These are phyloP conservation scores for Palythoa caribaeorum DNA, from an alignment of 92 coral and sea anemone species.

Conservation along the genomic window DNA sequence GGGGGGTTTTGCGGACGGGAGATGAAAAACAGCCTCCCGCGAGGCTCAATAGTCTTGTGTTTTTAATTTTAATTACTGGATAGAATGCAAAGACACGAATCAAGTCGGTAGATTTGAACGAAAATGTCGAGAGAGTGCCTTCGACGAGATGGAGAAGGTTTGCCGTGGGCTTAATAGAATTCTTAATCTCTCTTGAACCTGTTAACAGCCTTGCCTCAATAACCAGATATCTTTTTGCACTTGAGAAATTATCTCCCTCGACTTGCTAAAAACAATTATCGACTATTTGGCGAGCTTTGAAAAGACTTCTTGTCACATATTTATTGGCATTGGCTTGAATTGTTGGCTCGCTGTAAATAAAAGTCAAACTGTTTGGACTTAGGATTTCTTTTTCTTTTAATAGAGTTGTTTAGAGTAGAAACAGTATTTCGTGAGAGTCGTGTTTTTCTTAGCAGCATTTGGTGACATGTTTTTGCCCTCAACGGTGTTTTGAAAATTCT, in stretches of 20 bases:
- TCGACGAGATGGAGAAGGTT: not conserved
- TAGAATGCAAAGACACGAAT: slow-evolving; percentile 16
- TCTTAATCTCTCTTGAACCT: slow-evolving; percentile 40
- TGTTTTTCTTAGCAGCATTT: slow-evolving; percentile 17
- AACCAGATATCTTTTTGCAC: slow-evolving; percentile 47
- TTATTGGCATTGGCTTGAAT: not conserved
- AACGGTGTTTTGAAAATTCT: slow-evolving; percentile 25
- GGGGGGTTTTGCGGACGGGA: slow-evolving; percentile 47
- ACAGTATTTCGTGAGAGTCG: slow-evolving; percentile 33
- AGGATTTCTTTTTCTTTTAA: not conserved
- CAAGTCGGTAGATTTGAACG: slow-evolving; percentile 21
- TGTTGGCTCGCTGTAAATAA: not conserved
- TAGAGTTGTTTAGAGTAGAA: slow-evolving; percentile 6
- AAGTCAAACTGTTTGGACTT: not conserved
- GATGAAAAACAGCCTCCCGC: slow-evolving; percentile 38
- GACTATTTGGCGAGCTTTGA: not conserved
- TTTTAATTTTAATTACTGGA: slow-evolving; percentile 31
- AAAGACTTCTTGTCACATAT: not conserved
- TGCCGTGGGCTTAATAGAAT: slow-evolving; percentile 14
- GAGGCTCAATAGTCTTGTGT: slow-evolving; percentile 22
- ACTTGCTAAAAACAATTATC: not conserved
- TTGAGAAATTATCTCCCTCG: not conserved
- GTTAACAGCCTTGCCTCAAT: slow-evolving; percentile 37
- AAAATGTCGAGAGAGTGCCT: not conserved
- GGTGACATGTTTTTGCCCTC: slow-evolving; percentile 34